Conservation (phyloP, 2,113 vertebrate species). For the Bos javanicus region DNA sequence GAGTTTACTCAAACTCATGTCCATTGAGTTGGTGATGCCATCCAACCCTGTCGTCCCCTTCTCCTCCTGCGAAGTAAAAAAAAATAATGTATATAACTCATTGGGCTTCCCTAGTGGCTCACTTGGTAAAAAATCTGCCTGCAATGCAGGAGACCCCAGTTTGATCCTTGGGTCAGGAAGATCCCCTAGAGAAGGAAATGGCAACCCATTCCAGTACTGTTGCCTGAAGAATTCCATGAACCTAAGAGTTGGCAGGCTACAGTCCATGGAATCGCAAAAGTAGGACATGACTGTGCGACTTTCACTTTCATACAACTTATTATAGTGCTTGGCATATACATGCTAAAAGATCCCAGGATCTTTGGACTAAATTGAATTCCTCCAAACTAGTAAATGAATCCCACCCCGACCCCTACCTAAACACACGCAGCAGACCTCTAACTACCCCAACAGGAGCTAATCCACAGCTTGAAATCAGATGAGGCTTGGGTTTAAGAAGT, state of each 20-base stretch:
- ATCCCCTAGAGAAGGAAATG: background rate
- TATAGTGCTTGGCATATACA: background rate
- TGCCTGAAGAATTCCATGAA: background rate
- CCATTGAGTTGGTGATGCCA: background rate
- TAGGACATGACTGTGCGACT: accelerated
- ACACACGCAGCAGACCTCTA: background rate
- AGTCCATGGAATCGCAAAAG: background rate
- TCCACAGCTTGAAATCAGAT: background rate
- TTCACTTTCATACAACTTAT: background rate
- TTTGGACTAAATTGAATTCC: background rate
- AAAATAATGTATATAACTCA: background rate
- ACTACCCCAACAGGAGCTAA: background rate
- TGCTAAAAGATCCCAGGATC: background rate
- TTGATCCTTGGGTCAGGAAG: background rate
- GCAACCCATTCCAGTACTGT: background rate
- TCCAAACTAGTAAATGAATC: background rate
- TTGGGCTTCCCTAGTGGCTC: background rate
- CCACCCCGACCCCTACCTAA: background rate
- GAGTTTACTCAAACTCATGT: background rate
- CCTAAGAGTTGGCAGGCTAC: background rate
- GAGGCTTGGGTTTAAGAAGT: background rate
- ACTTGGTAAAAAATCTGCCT: background rate
- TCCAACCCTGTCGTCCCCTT: background rate
- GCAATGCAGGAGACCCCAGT: background rate
- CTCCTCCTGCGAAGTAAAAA: background rate